Evolutionary conservation across 2,888 invertebrate species (phyloP), one percentile per base, ranked within the genome.

Genomic region (Thereva unica): DNA sequence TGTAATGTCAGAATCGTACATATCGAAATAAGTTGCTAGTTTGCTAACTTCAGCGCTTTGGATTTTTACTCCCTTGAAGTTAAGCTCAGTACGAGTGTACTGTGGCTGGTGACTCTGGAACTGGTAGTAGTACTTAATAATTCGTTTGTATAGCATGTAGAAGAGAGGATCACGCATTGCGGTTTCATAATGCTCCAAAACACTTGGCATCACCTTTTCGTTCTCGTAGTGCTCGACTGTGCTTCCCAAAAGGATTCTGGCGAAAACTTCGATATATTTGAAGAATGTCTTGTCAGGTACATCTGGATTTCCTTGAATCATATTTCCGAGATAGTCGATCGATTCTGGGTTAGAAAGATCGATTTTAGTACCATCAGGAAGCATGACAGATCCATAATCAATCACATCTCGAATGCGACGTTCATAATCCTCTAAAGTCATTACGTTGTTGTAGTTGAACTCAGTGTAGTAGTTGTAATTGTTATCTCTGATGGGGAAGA

Each of bases 241-340:
- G 37, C 66, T 67, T 53, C 89, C 89, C 54, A 89, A 83, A 52
- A 89, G 80, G 59, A 83, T 79, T 74, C 85, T 86, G 74, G 85
- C 85, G 64, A 83, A 80, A 59, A 78, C 81, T 67, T 85, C 82
- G 59, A 88, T 82, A 74, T 84, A 83, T 67, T 85, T 85, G 75
- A 89, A 90, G 79, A 80, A 86, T 12, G 81, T 76, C 49, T 75
- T 76, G 77, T 89, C 86, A 23, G 85, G 82, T 71, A 88, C 87
- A 70, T 86, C 85, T 12, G 83, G 83, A 73, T 87, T 87, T 52
- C 85, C 84, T 78, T 89, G 86, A 71, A 91, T 84, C 57, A 89
- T 73, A 73, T 85, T 85, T 56, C 87, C 90, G 65, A 91, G 82
- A 66, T 85, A 80, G 73, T 89, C 85, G 71, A 90, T 80, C 57